Percentiles rank a stretch among this genome's conserved stretches.
phyloP scores from a whole-genome alignment of 2,113 vertebrate species.

The Hyperopisus bebe region DNA sequence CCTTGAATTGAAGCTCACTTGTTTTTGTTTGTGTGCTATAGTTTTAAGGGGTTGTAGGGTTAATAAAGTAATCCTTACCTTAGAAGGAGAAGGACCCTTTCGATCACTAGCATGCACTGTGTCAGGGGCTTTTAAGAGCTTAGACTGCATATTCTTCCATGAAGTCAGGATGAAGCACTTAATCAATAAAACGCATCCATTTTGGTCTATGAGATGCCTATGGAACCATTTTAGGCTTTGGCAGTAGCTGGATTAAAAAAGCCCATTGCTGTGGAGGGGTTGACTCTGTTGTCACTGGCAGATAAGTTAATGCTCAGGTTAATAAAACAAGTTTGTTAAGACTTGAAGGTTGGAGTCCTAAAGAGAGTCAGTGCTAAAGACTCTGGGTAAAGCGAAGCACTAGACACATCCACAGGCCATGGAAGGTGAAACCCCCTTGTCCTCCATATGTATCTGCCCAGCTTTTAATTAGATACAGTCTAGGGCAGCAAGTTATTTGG shows the following conservation, averaged over 20 bases:
- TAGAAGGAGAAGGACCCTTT: background rate
- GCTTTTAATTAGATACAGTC: background rate
- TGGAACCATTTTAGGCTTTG: background rate
- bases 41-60: background rate
- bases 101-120: background rate
- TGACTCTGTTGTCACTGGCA: background rate
- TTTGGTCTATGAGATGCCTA: background rate
- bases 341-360: background rate
- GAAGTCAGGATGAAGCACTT: background rate
- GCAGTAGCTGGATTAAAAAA: background rate
- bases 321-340: background rate
- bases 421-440: background rate
- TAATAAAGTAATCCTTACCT: constrained; percentile 16
- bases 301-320: background rate
- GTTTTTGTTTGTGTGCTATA: background rate
- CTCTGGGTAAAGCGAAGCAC: background rate
- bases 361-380: background rate
- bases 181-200: background rate
- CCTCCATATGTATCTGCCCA: background rate
- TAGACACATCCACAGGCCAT: background rate
- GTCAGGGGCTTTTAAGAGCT: background rate
- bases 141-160: background rate
- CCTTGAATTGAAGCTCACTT: background rate
- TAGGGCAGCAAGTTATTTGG: background rate
- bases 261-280: background rate